Percentiles rank a stretch among this genome's conserved stretches.
These are phyloP conservation scores for Sarcophaga bullata DNA, from an alignment of 1,140 invertebrate species.

Conservation along the genomic window DNA sequence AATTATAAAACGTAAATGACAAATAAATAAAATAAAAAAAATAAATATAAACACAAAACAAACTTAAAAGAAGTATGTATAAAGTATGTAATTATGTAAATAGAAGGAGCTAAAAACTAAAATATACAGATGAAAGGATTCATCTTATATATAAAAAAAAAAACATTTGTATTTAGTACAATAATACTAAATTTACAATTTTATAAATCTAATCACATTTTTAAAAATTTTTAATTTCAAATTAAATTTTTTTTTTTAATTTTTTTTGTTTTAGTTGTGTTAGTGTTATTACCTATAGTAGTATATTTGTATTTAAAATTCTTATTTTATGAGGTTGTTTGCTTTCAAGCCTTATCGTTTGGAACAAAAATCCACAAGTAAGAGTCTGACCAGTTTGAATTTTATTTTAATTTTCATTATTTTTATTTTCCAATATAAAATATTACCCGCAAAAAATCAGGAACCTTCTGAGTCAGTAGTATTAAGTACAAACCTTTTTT, in stretches of 20 bases:
- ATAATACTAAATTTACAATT: neutral
- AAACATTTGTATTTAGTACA: neutral
- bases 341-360: constrained; percentile 6
- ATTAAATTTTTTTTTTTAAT: neutral
- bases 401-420: neutral
- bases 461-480: neutral
- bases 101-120: constrained; percentile 22
- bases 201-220: neutral
- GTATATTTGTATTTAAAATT: neutral
- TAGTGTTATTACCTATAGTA: constrained; percentile 16
- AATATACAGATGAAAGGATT: neutral
- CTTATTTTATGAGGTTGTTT: neutral
- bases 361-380: constrained; percentile 32
- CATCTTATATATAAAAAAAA: neutral
- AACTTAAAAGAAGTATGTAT: neutral
- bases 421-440: neutral
- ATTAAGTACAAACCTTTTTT: neutral
- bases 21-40: constrained; percentile 9
- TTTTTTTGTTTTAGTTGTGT: neutral
- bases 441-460: neutral
- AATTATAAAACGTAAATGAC: neutral
- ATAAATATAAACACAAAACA: constrained; percentile 25
- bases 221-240: neutral
- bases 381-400: constrained; percentile 14
- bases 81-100: neutral